Percentiles rank a stretch among this genome's conserved stretches.
phyloP scores from a whole-genome alignment of 2,888 invertebrate species.

The Mactromeris polynyma region DNA sequence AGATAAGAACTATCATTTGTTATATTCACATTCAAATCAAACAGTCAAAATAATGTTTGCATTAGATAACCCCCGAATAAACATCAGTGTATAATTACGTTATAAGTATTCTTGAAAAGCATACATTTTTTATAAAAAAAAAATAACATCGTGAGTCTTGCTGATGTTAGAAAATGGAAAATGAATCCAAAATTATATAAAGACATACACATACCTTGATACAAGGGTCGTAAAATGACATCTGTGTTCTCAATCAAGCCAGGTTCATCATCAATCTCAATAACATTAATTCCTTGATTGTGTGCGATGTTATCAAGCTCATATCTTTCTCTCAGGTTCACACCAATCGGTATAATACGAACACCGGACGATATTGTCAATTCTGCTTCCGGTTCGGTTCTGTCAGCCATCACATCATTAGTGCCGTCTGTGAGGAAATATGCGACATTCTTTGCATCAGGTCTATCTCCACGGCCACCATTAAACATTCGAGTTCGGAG shows the following conservation, averaged over 20 bases:
- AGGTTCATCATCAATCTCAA: slow-evolving; percentile 76
- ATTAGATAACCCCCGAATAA: too few relatives aligned
- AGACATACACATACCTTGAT: slow-evolving; percentile 54
- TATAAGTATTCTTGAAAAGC: too few relatives aligned
- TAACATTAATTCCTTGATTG: slow-evolving; percentile 74
- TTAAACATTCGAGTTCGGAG: slow-evolving; percentile 80
- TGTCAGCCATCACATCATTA: slow-evolving; percentile 79
- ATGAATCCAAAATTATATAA: background rate
- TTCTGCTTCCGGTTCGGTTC: slow-evolving; percentile 82
- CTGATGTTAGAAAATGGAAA: too few relatives aligned
- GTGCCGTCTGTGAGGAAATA: slow-evolving; percentile 84
- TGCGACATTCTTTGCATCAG: slow-evolving; percentile 80
- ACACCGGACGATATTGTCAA: slow-evolving; percentile 81
- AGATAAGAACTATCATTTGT: too few relatives aligned
- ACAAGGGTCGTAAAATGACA: slow-evolving; percentile 67
- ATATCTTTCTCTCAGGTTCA: slow-evolving; percentile 76
- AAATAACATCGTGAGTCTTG: too few relatives aligned
- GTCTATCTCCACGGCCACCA: slow-evolving; percentile 79
- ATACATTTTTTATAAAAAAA: too few relatives aligned
- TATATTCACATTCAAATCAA: too few relatives aligned
- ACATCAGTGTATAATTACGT: too few relatives aligned
- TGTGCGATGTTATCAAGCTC: slow-evolving; percentile 81
- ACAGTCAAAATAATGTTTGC: too few relatives aligned
- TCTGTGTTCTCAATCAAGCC: slow-evolving; percentile 67
- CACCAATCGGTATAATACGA: slow-evolving; percentile 82